Evolutionary conservation across 2,888 invertebrate species (phyloP).

Genomic region (Synergus gifuensis): DNA sequence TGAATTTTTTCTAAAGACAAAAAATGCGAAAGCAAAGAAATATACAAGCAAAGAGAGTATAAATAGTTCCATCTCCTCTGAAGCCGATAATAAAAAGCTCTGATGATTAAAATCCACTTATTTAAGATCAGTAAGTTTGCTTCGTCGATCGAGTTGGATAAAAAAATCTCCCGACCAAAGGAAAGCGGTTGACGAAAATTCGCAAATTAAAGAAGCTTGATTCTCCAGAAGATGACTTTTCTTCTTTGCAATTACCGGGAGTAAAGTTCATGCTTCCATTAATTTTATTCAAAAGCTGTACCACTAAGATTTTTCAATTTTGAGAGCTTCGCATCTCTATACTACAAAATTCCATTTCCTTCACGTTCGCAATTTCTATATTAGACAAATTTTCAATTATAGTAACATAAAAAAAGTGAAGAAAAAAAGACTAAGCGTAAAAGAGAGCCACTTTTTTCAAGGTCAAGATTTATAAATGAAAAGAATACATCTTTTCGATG

Average conservation of each 20-base stretch:
- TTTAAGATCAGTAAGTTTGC: neutral
- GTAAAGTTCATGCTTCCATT: neutral
- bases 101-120: constrained; percentile 7
- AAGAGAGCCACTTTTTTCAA: neutral
- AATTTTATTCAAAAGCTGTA: neutral
- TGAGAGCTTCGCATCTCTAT: neutral
- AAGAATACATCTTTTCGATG: neutral
- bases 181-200: neutral
- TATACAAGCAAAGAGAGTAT: neutral
- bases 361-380: neutral
- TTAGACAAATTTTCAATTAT: neutral
- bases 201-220: neutral
- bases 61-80: neutral
- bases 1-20: neutral
- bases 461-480: neutral
- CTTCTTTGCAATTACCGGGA: neutral
- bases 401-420: neutral
- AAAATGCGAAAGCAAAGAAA: neutral
- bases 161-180: neutral
- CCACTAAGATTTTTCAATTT: neutral
- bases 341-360: neutral
- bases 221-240: neutral
- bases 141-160: neutral
- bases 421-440: neutral
- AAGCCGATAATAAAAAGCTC: neutral